These are phyloP conservation scores for Drosophila siamana DNA, from an alignment of 2,888 invertebrate genomes.

Conservation along the genomic window DNA sequence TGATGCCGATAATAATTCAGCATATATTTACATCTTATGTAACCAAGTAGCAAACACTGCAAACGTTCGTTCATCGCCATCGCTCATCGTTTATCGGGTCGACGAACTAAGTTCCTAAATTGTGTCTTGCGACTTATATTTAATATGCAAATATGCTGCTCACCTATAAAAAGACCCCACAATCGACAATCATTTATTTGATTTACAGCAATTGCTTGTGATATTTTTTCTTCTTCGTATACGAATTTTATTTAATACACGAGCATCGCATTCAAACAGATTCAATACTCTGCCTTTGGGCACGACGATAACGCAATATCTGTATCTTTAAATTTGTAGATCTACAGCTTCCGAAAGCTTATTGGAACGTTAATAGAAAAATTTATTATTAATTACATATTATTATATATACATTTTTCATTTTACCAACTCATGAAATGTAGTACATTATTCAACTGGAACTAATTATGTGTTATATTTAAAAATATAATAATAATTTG, in stretches of 20 bases:
- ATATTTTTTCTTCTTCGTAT: conserved; percentile 34
- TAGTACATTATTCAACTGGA: too few species aligned
- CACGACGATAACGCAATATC: background rate
- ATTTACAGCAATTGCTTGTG: conserved; percentile 69
- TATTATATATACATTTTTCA: too few species aligned
- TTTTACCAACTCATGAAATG: too few species aligned
- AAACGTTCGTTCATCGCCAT: too few species aligned
- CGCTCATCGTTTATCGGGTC: conserved; percentile 16
- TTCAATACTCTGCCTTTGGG: conserved; percentile 3
- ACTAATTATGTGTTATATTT: too few species aligned
- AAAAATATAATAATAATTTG: too few species aligned
- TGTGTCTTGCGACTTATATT: conserved; percentile 18
- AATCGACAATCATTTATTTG: conserved; percentile 54
- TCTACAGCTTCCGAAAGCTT: too few species aligned
- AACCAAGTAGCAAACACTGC: conserved; percentile 16
- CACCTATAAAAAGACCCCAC: conserved; percentile 9
- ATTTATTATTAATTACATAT: too few species aligned
- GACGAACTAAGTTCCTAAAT: conserved; percentile 26
- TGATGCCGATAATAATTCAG: background rate
- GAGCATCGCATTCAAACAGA: conserved; percentile 29
- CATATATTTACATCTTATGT: conserved; percentile 22
- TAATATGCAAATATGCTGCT: conserved; percentile 27
- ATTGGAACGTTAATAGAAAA: too few species aligned
- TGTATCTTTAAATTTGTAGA: too few species aligned
- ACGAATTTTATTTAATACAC: conserved; percentile 12